phyloP scores from a whole-genome alignment of 2,113 vertebrate species.

The Leptosomus discolor region DNA sequence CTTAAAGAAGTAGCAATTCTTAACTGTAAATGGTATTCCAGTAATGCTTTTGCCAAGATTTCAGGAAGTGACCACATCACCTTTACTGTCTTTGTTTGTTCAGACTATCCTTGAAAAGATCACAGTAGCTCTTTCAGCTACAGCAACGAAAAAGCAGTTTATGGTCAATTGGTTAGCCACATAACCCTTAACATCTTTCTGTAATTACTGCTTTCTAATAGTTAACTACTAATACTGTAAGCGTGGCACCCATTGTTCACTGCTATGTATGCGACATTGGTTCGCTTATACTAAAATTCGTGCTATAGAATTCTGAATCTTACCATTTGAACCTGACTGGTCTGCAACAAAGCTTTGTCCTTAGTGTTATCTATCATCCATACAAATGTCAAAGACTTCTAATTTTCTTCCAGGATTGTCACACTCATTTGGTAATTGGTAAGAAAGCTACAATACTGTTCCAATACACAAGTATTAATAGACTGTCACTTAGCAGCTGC shows the following conservation, averaged over 20 bases:
- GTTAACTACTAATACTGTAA: background rate
- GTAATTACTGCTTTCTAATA: background rate
- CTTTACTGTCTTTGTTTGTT: background rate
- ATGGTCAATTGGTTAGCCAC: background rate
- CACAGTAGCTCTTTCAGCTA: background rate
- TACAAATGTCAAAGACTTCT: background rate
- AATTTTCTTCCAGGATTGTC: background rate
- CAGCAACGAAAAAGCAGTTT: background rate
- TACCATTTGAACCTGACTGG: background rate
- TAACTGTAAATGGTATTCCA: background rate
- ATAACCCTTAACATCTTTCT: background rate
- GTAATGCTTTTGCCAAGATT: background rate
- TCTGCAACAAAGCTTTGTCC: background rate
- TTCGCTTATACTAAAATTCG: background rate
- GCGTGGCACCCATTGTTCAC: background rate
- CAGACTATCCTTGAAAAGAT: background rate
- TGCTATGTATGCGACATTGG: accelerated
- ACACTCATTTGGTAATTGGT: background rate
- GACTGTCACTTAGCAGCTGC: background rate
- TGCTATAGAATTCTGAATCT: background rate
- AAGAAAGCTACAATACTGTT: background rate
- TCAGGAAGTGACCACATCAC: background rate
- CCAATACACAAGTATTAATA: background rate
- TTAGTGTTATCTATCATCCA: background rate
- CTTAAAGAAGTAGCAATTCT: background rate